phyloP scores from a whole-genome alignment of 2,113 vertebrate genomes.

The Gila orcuttii region DNA sequence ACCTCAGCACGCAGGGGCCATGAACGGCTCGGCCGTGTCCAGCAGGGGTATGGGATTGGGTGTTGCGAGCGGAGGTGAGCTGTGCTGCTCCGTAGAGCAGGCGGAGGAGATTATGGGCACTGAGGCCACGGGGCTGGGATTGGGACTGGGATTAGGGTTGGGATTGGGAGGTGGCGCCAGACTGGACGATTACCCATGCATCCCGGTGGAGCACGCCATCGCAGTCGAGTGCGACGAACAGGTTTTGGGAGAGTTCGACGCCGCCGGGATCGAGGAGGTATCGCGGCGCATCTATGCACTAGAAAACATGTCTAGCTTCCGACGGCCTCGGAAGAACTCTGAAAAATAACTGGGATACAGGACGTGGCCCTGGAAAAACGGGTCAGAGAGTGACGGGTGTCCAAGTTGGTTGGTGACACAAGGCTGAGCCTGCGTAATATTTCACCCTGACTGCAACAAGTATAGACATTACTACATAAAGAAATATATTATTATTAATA shows the following conservation, averaged over 20 bases:
- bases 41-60: conserved; percentile 45
- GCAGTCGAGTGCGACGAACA: conserved; percentile 96
- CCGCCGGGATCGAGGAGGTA: conserved; percentile 89
- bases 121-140: conserved; percentile 81
- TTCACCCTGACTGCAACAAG: conserved; percentile 43
- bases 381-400: not conserved
- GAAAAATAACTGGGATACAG: conserved; percentile 82
- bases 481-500: conserved; percentile 50
- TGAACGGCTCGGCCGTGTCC: conserved; percentile 76
- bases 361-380: conserved; percentile 29
- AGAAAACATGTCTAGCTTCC: conserved; percentile 93
- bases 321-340: conserved; percentile 89
- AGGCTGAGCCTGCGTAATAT: conserved; percentile 15
- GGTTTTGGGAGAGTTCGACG: conserved; percentile 88
- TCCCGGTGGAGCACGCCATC: conserved; percentile 92
- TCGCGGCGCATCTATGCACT: conserved; percentile 96
- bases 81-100: conserved; percentile 89
- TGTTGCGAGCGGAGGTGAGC: conserved; percentile 56
- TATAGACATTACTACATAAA: conserved; percentile 40
- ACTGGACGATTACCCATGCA: conserved; percentile 87
- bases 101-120: conserved; percentile 96
- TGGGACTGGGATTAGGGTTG: conserved; percentile 53
- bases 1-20: conserved; percentile 56
- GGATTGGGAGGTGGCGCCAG: conserved; percentile 73
- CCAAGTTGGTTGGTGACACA: not conserved